Base-by-base conservation (phyloP, 1,140 invertebrate genomes). In the Dufourea novaeangliae region DNA sequence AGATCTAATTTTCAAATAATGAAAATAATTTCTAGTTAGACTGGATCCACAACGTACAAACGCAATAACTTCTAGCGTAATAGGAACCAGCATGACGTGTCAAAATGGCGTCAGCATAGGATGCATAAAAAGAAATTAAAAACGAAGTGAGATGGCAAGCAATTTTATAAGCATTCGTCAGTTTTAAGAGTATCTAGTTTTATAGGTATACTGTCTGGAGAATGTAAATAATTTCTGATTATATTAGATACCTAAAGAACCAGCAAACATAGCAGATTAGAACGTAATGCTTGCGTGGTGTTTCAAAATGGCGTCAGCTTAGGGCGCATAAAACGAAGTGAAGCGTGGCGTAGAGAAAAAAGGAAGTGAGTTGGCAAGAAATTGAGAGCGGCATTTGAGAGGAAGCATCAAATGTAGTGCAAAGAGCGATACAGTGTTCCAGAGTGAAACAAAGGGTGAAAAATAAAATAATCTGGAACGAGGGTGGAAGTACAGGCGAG, bases 301-400 rank as follows among this genome's bases (percentile, higher is more conserved):
- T 27, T 56, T 41, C 37, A 41, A 34, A 64, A 37, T 22, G 32
- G n/a, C 17, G 70, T 64, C 44, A 22, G 67, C 8, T 17, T 41
- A 17, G 64, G 25, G 32, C 39, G 39, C 41, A n/a, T 25, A 27
- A 44, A 74, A 67, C 62, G 71, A 73, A 64, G 32, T 32, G 71
- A 73, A 73, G 46, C 50, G 64, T 59, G 37, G 56, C 50, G 46
- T 41, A n/a, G 14, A 22, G 37, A 37, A 29, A 71, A 61, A 69
- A 76, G 81, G 69, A 82, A 84, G 70, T 69, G 83, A 76, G 61
- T 67, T 22, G 25, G 39, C 46, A 39, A 70, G 54, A 61, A 70
- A 70, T 61, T 61, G 56, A 41, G 44, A 54, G 57, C 25, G 74
- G 37, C 32, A 52, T 54, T 67, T 74, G 25, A 39, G 37, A 67